Evolutionary conservation across 2,113 vertebrate species (phyloP).

Genomic region (Narcine bancroftii): DNA sequence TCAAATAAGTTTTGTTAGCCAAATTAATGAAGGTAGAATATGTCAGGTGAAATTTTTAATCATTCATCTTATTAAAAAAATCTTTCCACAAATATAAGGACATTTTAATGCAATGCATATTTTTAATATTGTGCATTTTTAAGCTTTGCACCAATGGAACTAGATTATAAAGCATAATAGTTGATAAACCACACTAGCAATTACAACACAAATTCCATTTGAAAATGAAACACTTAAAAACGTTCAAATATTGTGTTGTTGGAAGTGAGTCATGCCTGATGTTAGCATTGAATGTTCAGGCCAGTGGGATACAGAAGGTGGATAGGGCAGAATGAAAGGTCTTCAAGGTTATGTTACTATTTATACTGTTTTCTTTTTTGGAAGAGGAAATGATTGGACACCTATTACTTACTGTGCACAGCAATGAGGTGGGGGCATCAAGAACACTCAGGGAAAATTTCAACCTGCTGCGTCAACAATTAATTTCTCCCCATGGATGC

Average conservation of each 20-base stretch:
- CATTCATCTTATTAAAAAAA: constrained; percentile 1
- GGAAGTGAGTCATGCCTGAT: background rate
- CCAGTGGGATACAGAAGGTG: background rate
- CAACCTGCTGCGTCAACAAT: too few relatives aligned
- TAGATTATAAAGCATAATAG: background rate
- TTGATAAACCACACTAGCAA: background rate
- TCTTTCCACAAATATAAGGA: background rate
- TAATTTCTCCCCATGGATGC: too few relatives aligned
- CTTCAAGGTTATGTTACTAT: background rate
- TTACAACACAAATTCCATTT: background rate
- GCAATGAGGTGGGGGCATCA: background rate
- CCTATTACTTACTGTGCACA: background rate
- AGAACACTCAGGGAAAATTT: too few relatives aligned
- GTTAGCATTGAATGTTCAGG: background rate
- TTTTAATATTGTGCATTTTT: constrained; percentile 8
- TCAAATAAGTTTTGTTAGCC: constrained; percentile 90
- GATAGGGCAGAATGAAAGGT: background rate
- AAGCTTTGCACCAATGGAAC: background rate
- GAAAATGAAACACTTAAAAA: background rate
- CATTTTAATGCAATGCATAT: too few relatives aligned
- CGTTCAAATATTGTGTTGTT: background rate
- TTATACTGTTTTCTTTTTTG: background rate
- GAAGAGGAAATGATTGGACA: background rate
- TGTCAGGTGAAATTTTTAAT: constrained; percentile 27
- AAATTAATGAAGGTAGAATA: constrained; percentile 70